Percentiles rank a stretch among this genome's conserved stretches.
Conservation (phyloP, 2,888 invertebrate species). For the Noctua janthe region DNA sequence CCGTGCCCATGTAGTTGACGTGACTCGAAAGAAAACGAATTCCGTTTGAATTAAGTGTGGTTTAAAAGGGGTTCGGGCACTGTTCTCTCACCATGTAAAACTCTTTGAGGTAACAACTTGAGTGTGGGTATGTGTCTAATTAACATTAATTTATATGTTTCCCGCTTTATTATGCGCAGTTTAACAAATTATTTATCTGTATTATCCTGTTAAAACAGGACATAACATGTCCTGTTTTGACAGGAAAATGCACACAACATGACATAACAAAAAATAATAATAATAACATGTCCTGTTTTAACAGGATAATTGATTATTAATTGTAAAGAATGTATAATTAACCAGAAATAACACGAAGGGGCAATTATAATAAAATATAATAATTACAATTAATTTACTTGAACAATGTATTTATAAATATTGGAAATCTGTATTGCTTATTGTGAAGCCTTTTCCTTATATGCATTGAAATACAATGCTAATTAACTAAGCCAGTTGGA, state of each 20-base stretch:
- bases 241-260: too few species aligned
- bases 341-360: neutral
- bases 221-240: too few species aligned
- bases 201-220: too few species aligned
- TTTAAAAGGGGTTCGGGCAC: neutral
- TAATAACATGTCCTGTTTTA: too few species aligned
- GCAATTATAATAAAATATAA: neutral
- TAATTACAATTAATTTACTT: neutral
- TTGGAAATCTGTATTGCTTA: neutral
- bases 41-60: conserved; percentile 26
- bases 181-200: neutral
- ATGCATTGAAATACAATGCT: neutral
- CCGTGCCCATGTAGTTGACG: neutral
- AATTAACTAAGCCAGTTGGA: neutral
- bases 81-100: neutral
- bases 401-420: neutral
- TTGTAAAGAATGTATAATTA: neutral
- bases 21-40: conserved; percentile 34
- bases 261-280: too few species aligned
- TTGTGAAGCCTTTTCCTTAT: neutral
- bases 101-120: conserved; percentile 8
- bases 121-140: conserved; percentile 1
- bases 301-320: too few species aligned
- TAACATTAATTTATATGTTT: neutral
- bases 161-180: neutral